These are phyloP conservation scores for Lerista edwardsae DNA, from an alignment of 2,797 vertebrate genomes.

Conservation along the genomic window DNA sequence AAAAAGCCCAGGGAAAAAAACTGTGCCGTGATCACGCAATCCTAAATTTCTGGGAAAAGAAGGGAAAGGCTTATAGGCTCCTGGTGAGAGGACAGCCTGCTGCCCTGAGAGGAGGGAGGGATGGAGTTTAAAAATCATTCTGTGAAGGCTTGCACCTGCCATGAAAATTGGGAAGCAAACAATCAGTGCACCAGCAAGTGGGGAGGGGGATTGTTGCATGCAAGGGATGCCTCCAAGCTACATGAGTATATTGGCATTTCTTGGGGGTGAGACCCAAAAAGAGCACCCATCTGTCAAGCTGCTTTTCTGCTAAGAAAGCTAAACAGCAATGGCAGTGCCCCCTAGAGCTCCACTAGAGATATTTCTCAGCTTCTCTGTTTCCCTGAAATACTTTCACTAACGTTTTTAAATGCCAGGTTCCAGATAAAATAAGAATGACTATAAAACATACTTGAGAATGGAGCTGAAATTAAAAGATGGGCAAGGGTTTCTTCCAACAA, in stretches of 20 bases:
- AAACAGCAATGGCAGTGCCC: background rate
- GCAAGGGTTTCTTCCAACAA: background rate
- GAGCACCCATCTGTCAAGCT: conserved; percentile 23
- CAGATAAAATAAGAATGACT: background rate
- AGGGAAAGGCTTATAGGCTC: conserved; percentile 43
- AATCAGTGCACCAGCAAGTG: background rate
- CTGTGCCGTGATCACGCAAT: conserved; percentile 62
- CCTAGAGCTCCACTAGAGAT: background rate
- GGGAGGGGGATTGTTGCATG: background rate
- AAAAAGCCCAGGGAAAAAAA: conserved; percentile 56
- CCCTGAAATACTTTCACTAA: background rate
- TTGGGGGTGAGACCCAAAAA: conserved; percentile 23
- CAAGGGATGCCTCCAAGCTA: conserved; percentile 27
- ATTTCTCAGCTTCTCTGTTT: background rate
- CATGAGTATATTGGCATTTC: conserved; percentile 12
- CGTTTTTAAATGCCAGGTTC: background rate
- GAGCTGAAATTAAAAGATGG: background rate
- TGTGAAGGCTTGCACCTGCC: conserved; percentile 57
- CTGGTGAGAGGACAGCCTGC: background rate
- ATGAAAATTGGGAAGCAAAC: conserved; percentile 53
- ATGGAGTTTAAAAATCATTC: conserved; percentile 9
- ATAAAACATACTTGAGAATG: background rate
- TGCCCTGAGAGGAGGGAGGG: background rate
- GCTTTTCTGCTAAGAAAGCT: background rate
- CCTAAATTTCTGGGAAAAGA: conserved; percentile 69